Percentiles rank a stretch among this genome's conserved stretches.
phyloP scores from a whole-genome alignment of 2,888 invertebrate species.

The Carterocephalus palaemon region DNA sequence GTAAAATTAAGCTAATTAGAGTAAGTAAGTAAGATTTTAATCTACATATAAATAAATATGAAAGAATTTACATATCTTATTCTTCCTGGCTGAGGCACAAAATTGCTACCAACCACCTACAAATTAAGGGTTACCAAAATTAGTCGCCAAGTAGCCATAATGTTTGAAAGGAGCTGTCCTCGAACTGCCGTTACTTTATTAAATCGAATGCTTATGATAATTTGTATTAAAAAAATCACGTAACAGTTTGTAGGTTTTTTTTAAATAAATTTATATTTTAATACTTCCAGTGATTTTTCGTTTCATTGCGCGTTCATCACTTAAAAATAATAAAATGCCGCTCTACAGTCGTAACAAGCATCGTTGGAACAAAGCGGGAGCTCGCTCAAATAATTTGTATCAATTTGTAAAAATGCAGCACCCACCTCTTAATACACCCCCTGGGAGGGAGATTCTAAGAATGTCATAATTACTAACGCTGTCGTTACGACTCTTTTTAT shows the following conservation, averaged over 20 bases:
- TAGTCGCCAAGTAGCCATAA: too few species aligned
- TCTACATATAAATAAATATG: too few species aligned
- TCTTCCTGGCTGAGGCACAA: too few species aligned
- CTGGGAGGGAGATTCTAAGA: slow-evolving; percentile 48
- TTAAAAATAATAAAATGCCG: slow-evolving; percentile 76
- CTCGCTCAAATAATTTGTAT: slow-evolving; percentile 79
- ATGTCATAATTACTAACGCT: slow-evolving; percentile 65
- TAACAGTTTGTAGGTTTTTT: background rate
- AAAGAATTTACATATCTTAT: too few species aligned
- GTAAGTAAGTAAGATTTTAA: too few species aligned
- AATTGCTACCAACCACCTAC: too few species aligned
- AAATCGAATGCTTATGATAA: too few species aligned
- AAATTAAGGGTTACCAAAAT: too few species aligned
- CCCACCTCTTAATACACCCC: slow-evolving; percentile 45
- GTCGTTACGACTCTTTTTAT: slow-evolving; percentile 34
- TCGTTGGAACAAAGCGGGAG: slow-evolving; percentile 76
- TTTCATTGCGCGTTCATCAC: slow-evolving; percentile 38
- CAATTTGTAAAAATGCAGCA: slow-evolving; percentile 78
- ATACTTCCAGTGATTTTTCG: slow-evolving; percentile 31
- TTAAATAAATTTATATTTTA: background rate
- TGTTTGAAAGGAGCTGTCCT: too few species aligned
- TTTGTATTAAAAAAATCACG: background rate
- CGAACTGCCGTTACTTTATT: too few species aligned
- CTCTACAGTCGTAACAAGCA: slow-evolving; percentile 76
- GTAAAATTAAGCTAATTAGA: too few species aligned